Conservation (phyloP, 2,888 invertebrate species). For the Sesamia inferens region DNA sequence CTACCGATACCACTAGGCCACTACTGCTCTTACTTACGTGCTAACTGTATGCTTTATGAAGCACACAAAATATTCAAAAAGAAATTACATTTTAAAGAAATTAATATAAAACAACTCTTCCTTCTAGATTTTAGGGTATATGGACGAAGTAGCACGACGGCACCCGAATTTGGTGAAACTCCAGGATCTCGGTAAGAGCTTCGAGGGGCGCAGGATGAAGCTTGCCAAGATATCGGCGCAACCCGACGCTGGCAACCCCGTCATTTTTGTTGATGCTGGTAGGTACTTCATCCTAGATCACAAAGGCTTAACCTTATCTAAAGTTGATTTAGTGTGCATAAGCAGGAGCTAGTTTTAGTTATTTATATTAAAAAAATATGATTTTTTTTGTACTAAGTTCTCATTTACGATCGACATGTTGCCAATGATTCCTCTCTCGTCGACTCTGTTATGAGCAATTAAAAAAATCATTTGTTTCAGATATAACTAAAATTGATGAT, state of each 20-base stretch:
- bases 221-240: constrained; percentile 90
- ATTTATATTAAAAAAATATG: too few species aligned
- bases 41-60: neutral
- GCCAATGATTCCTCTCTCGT: neutral
- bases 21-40: too few species aligned
- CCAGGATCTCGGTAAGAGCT: constrained; percentile 88
- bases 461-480: too few species aligned
- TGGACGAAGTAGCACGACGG: constrained; percentile 69
- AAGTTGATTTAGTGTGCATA: neutral
- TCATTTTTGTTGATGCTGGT: constrained; percentile 91
- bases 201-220: constrained; percentile 88
- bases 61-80: neutral
- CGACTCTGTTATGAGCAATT: neutral
- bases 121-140: constrained; percentile 75
- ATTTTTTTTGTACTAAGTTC: too few species aligned
- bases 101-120: neutral
- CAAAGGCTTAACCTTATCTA: neutral
- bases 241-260: constrained; percentile 86
- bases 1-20: too few species aligned
- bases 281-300: neutral
- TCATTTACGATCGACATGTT: too few species aligned
- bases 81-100: neutral
- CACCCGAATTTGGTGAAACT: constrained; percentile 85
- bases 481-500: too few species aligned
- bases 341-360: too few species aligned